Base-by-base conservation (phyloP, 1,140 invertebrate species). In the Euwallacea similis region DNA sequence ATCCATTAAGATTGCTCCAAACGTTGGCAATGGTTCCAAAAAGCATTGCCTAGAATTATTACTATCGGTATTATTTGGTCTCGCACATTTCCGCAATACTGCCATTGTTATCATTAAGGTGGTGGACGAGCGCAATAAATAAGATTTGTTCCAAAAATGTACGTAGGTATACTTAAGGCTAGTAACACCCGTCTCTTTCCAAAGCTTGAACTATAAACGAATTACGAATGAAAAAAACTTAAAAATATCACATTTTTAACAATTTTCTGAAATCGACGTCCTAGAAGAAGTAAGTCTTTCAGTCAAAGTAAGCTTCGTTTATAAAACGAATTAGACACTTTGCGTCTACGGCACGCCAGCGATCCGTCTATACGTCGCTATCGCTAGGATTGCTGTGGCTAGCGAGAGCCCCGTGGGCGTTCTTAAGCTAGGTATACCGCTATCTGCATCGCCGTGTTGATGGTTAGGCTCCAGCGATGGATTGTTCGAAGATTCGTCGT, bases 291-390 rank as follows among this genome's bases (percentile, higher is more conserved):
- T 33, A 50, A 68, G 67, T 75, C 64, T 67, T 33, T 74, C 74
- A 75, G 74, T 75, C 74, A 73, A 71, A 72, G 68, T 60, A 13
- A 15, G n/a, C 16, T 56, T 76, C 74, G 69, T 76, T 76, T 76
- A 76, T 76, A 71, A 76, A 76, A 76, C 74, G 74, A 76, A 76
- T 66, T 62, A 54, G 66, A 67, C 54, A 61, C 21, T 33, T 33
- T 33, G 21, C 21, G 21, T 33, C 21, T 33, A 33, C 21, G 21
- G 21, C 21, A 33, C 21, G 1, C 21, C 21, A 33, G 21, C 21
- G 15, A 59, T 69, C 50, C 15, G 65, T 61, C 72, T 73, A 53
- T 63, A 54, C 41, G 42, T 7, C 67, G 54, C 56, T 76, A 73
- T 64, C 33, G 60, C 55, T 61, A 74, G 16, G 10, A 60, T 62